Conservation (phyloP, 2,113 vertebrate genomes). For the pig (Sus scrofa) region T2T-Sscrofa CM000813.6:126277001-126277500, state of each 20-base stretch:
- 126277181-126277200: background rate
- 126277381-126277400: background rate
- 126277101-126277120: too few species aligned
- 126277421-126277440: background rate
- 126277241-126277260: background rate
- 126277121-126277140: too few species aligned
- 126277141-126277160: background rate
- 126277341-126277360: background rate
- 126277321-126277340: background rate
- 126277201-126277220: background rate
- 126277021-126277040: too few species aligned
- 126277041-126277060: too few species aligned
- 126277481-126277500: background rate
- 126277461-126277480: background rate
- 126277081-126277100: too few species aligned
- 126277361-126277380: background rate
- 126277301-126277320: background rate
- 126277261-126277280: constrained; percentile 21
- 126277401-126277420: background rate
- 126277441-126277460: background rate
- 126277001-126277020: too few species aligned
- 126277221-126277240: constrained; percentile 20
- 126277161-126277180: background rate
- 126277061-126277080: too few species aligned
- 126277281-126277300: background rate